These are phyloP conservation scores for Asbolus verrucosus DNA, from an alignment of 1,140 invertebrate genomes.

Conservation along the genomic window DNA sequence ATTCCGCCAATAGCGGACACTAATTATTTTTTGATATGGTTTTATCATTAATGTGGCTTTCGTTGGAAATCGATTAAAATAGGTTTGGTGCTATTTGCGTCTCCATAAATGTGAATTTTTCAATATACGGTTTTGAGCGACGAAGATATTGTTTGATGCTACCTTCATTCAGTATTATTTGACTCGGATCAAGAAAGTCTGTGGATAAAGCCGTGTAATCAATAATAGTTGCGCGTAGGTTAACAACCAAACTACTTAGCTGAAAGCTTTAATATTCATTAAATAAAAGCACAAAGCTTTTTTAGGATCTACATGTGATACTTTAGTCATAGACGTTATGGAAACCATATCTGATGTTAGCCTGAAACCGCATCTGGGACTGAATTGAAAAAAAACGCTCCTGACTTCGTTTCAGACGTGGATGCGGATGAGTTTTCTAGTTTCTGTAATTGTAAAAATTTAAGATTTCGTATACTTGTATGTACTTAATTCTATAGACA, in stretches of 20 bases:
- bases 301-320: constrained; percentile 39
- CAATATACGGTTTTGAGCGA: not conserved
- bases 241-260: constrained; percentile 9
- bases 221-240: not conserved
- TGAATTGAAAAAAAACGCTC: no score
- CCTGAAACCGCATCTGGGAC: no score
- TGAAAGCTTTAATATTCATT: constrained; percentile 38
- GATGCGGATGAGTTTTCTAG: no score
- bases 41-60: no score
- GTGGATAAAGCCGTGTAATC: constrained; percentile 6
- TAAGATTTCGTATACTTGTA: no score
- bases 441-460: no score
- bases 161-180: constrained; percentile 34
- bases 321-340: constrained; percentile 8
- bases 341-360: no score
- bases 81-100: constrained; percentile 1
- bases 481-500: constrained; percentile 40
- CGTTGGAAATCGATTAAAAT: not conserved
- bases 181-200: no score
- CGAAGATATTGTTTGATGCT: not conserved
- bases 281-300: constrained; percentile 43
- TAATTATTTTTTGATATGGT: no score
- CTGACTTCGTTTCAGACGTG: no score
- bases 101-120: constrained; percentile 10
- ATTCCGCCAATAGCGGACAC: no score